phyloP scores from a whole-genome alignment of 2,888 invertebrate species.

The Stenodera caucasica region DNA sequence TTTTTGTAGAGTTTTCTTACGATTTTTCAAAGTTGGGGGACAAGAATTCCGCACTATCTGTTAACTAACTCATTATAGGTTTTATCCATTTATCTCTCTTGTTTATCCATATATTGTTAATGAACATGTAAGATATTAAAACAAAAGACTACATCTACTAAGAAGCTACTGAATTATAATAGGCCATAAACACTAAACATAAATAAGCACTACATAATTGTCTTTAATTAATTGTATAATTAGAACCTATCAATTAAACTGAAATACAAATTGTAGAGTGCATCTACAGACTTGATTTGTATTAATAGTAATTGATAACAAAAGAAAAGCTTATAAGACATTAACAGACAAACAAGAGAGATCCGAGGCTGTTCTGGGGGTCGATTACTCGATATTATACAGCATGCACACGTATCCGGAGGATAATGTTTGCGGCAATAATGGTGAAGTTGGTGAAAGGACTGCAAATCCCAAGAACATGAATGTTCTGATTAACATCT shows the following conservation, averaged over 20 bases:
- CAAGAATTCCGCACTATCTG: constrained; percentile 28
- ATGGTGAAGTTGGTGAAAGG: constrained; percentile 78
- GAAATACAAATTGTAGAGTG: constrained; percentile 5
- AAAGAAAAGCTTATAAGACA: background rate
- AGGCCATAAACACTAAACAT: background rate
- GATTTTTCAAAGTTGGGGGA: constrained; percentile 19
- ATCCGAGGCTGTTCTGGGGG: constrained; percentile 47
- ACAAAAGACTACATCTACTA: constrained; percentile 1
- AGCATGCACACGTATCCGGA: constrained; percentile 54
- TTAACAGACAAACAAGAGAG: constrained; percentile 30
- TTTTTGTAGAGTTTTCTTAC: constrained; percentile 17
- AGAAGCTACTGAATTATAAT: background rate
- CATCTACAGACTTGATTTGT: constrained; percentile 10
- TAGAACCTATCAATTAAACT: background rate
- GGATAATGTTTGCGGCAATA: constrained; percentile 65
- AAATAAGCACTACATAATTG: background rate
- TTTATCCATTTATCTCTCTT: constrained; percentile 22
- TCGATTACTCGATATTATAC: constrained; percentile 55
- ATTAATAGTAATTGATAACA: background rate
- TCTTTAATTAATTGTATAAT: background rate
- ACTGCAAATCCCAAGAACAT: constrained; percentile 95
- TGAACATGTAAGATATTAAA: constrained; percentile 11
- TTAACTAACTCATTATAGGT: constrained; percentile 16
- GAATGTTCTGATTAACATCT: constrained; percentile 89
- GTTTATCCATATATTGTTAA: constrained; percentile 17